Base-by-base conservation (phyloP, 2,888 invertebrate genomes). In the Calephelis perditalis region DNA sequence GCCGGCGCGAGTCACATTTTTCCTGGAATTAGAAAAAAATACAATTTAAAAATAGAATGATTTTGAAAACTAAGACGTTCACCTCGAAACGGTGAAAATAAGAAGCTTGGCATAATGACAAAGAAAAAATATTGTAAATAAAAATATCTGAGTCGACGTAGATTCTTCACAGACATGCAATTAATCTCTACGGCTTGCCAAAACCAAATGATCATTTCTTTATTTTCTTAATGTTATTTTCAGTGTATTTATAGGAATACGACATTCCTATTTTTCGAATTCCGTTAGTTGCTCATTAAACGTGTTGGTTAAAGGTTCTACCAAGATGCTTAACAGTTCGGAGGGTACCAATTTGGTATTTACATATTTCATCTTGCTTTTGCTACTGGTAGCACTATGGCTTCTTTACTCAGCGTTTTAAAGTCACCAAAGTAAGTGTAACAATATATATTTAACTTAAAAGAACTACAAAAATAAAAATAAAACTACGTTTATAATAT, bases 311-410 rank as follows among this genome's bases (percentile, higher is more conserved):
- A 67, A 65, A 73, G 70, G 74, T 74, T 65, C 72, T 52, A 52
- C 52, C 56, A 78, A 71, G 69, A 84, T 79, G 75, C 76, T 86
- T 75, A 75, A 73, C 64, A 79, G 85, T 64, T 72, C 77, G 9
- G 94, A 94, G 79, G 92, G 93, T 62, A 87, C 88, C 59, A 94
- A 92, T 74, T 86, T 95, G 68, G 86, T 94, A 66, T 92, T 93
- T 59, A 95, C 95, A 58, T 95, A 94, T 77, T 82, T 92, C 74
- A 94, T 94, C 71, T 84, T 95, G 65, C 87, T 94, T 61, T 76
- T 93, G 52, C 82, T 95, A 45, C 82, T 95, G 56, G 81, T 93
- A 54, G 89, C 93, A 5, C 81, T 95, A 57, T 95, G 94, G 92
- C 78, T 93, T 59, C 79, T 95, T 44, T 95, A 95, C 71, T 92